Percentiles rank a stretch among this genome's conserved stretches.
These are phyloP conservation scores for Balanococcus diminutus DNA, from an alignment of 2,888 invertebrate species.

Conservation along the genomic window DNA sequence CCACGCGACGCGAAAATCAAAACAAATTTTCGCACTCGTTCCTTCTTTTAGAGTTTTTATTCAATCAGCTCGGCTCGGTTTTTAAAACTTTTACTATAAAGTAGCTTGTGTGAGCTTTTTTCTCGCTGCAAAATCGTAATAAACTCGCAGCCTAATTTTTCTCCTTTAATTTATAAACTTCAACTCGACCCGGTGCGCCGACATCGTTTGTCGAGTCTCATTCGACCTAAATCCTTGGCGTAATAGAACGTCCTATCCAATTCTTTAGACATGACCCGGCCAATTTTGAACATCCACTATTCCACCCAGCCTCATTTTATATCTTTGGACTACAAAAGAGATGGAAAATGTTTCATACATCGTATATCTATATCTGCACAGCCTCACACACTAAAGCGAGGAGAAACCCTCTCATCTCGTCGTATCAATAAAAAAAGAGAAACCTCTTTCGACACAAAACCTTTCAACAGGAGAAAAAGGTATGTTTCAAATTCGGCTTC, in stretches of 20 bases:
- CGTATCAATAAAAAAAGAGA: conserved; percentile 18
- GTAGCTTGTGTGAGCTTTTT: not conserved
- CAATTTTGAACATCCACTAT: not conserved
- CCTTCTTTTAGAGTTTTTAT: not conserved
- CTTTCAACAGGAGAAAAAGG: conserved; percentile 1
- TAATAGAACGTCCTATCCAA: not conserved
- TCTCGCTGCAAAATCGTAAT: not conserved
- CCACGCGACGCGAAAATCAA: not conserved
- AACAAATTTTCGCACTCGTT: not conserved
- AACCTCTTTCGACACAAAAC: not conserved
- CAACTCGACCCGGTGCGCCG: not conserved
- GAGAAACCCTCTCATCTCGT: not conserved
- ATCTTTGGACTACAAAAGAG: not conserved
- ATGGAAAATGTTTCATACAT: not conserved
- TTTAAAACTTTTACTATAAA: not conserved
- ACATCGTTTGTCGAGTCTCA: not conserved
- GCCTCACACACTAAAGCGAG: not conserved
- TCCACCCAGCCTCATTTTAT: not conserved
- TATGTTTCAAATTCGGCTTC: not conserved
- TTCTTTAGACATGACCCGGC: not conserved
- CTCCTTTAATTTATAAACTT: not conserved
- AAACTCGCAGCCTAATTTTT: not conserved
- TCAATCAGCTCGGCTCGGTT: not conserved
- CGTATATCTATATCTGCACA: not conserved
- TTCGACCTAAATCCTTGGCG: not conserved